These are phyloP conservation scores for sheep (Ovis aries) DNA, from an alignment of 2,113 vertebrate species.

Conservation along the genomic window ARS-UI_Ramb_v3.0 NC_056071.1:30701001-30701500, in stretches of 20 bases:
- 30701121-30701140: not conserved
- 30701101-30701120: not conserved
- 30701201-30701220: slow-evolving; percentile 46
- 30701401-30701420: not conserved
- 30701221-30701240: not conserved
- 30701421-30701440: not conserved
- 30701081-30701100: not conserved
- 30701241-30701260: slow-evolving; percentile 48
- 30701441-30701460: not conserved
- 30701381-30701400: not conserved
- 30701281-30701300: not conserved
- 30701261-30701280: slow-evolving; percentile 47
- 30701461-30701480: not conserved
- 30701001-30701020: not conserved
- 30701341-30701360: not conserved
- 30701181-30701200: slow-evolving; percentile 21
- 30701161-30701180: not conserved
- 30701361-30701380: not conserved
- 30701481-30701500: not conserved
- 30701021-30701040: not conserved
- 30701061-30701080: not conserved
- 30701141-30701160: not conserved
- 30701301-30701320: not conserved
- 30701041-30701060: not conserved
- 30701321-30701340: not conserved